phyloP scores from a whole-genome alignment of 2,888 invertebrate species.

The Polia nebulosa region DNA sequence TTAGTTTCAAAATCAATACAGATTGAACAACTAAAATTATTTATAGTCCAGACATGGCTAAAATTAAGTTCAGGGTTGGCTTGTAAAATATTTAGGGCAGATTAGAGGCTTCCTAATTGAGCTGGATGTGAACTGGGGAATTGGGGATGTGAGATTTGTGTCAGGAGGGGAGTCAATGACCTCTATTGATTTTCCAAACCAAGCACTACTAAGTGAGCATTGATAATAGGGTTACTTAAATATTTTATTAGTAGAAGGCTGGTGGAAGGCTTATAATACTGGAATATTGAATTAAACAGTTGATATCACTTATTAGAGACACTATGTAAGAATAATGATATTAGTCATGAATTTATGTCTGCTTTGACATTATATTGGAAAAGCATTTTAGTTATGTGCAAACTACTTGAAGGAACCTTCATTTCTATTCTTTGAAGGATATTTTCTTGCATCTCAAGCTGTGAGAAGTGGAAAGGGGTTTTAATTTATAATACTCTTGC shows the following conservation, averaged over 20 bases:
- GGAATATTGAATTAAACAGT: background rate
- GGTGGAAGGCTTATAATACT: background rate
- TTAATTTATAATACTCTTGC: background rate
- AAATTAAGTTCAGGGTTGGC: conserved; percentile 34
- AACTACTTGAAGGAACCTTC: background rate
- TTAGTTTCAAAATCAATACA: conserved; percentile 19
- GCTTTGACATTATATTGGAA: background rate
- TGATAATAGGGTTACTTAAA: conserved; percentile 8
- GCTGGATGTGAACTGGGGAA: background rate
- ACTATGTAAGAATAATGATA: too few species aligned
- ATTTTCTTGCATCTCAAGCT: background rate
- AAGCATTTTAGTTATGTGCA: background rate
- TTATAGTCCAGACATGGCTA: conserved; percentile 10
- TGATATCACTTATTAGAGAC: background rate
- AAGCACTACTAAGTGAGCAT: conserved; percentile 9
- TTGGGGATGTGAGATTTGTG: conserved; percentile 30
- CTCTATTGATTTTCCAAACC: conserved; percentile 53
- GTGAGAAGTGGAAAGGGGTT: background rate
- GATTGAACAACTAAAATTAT: conserved; percentile 1
- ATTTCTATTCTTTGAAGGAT: background rate
- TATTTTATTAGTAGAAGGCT: conserved; percentile 6
- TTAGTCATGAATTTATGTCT: too few species aligned
- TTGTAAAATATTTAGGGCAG: conserved; percentile 24
- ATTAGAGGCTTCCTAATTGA: conserved; percentile 19
- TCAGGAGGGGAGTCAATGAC: conserved; percentile 48